Evolutionary conservation across 92 coral and sea anemone genomes (phyloP).

Genomic region (Phenganax marumi): DNA sequence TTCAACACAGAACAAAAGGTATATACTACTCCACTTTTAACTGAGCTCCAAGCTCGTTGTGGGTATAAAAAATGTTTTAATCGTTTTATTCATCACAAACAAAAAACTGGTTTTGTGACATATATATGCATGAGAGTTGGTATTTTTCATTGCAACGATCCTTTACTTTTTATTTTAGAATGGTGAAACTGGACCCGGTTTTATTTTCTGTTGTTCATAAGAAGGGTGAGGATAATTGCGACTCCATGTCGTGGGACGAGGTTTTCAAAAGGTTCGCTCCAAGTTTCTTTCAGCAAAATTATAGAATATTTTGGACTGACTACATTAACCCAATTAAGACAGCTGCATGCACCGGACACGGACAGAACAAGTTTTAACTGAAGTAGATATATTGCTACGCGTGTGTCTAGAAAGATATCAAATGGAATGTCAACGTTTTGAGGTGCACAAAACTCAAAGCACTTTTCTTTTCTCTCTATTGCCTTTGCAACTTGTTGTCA

Average conservation of each 20-base stretch:
- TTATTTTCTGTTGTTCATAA: constrained; percentile 72
- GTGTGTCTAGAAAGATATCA: too few species aligned
- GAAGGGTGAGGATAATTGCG: constrained; percentile 62
- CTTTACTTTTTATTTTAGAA: constrained; percentile 34
- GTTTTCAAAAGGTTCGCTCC: constrained; percentile 68
- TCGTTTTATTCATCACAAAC: too few species aligned
- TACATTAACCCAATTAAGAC: background rate
- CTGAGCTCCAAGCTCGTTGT: too few species aligned
- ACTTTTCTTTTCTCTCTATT: background rate
- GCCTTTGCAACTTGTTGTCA: background rate
- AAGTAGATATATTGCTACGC: too few species aligned
- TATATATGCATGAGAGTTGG: background rate
- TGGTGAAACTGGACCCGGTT: constrained; percentile 72
- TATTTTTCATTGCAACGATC: too few species aligned
- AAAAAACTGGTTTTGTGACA: too few species aligned
- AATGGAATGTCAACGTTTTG: too few species aligned
- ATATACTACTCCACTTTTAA: background rate
- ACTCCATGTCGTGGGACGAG: constrained; percentile 76
- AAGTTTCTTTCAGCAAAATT: background rate
- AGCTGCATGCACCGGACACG: background rate
- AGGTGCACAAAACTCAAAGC: background rate
- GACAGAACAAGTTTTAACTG: background rate
- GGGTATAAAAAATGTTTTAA: too few species aligned
- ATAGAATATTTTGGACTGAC: background rate
- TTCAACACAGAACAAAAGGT: constrained; percentile 72